Conservation (phyloP, 1,140 invertebrate species). For the Drosophila nasuta region DNA sequence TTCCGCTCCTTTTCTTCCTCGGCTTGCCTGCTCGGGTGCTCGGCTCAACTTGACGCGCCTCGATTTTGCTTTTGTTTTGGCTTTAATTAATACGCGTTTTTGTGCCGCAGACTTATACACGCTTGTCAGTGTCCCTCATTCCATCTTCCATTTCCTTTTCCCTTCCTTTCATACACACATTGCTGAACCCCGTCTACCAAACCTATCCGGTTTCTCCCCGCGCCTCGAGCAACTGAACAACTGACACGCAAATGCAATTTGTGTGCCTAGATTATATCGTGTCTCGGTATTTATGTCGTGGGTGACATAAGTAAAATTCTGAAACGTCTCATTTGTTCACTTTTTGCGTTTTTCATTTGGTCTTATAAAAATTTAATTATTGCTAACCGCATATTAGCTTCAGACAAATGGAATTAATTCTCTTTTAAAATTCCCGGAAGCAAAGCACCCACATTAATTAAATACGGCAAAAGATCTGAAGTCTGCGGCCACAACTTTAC, state of each 20-base stretch:
- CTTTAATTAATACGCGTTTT: constrained; percentile 79
- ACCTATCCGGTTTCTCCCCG: neutral
- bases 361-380: constrained; percentile 67
- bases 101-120: constrained; percentile 63
- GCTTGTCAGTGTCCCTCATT: constrained; percentile 42
- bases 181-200: neutral
- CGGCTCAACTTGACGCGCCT: constrained; percentile 11
- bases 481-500: neutral
- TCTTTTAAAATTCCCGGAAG: constrained; percentile 1
- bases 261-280: constrained; percentile 66
- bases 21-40: neutral
- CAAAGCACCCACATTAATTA: neutral
- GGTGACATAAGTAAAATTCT: constrained; percentile 39
- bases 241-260: constrained; percentile 80
- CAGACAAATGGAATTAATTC: neutral
- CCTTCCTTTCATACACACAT: neutral
- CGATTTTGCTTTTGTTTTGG: constrained; percentile 63
- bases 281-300: constrained; percentile 30
- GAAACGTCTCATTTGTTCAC: constrained; percentile 47
- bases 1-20: neutral
- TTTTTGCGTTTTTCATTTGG: constrained; percentile 1
- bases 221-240: neutral
- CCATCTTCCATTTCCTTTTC: neutral
- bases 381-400: constrained; percentile 37
- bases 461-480: constrained; percentile 4